Conservation (phyloP, 2,888 invertebrate species). For the Tubulanus polymorphus region DNA sequence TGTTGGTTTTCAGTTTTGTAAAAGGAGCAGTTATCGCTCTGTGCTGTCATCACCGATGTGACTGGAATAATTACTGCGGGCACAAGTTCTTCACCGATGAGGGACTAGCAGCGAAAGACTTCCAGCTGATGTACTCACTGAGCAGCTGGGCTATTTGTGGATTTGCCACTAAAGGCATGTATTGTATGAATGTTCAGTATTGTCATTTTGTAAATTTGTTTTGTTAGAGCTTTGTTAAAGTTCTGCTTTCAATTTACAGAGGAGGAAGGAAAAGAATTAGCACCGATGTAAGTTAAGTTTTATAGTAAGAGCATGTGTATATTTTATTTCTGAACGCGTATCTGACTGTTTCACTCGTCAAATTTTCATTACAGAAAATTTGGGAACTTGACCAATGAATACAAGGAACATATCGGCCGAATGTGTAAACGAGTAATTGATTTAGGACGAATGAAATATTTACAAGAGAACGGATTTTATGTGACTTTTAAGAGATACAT, state of each 20-base stretch:
- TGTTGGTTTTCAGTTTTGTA: constrained; percentile 11
- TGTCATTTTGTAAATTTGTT: no score
- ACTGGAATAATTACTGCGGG: constrained; percentile 68
- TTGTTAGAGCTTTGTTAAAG: no score
- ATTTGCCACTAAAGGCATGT: no score
- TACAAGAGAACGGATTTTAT: constrained; percentile 61
- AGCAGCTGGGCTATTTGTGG: constrained; percentile 88
- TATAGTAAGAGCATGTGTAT: no score
- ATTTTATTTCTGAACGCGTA: no score
- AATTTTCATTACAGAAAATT: no score
- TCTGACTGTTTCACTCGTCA: no score
- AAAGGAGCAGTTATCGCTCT: constrained; percentile 69
- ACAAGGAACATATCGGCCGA: constrained; percentile 65
- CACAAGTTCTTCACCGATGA: constrained; percentile 59
- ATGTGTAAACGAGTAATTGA: constrained; percentile 75
- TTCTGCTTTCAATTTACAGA: no score
- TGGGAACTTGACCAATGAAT: constrained; percentile 32
- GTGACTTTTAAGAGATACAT: constrained; percentile 67
- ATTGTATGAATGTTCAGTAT: background rate
- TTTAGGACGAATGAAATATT: constrained; percentile 66
- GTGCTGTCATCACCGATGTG: constrained; percentile 87
- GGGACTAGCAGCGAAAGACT: constrained; percentile 59
- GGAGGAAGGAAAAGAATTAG: no score
- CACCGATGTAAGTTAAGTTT: no score
- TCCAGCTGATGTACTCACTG: constrained; percentile 72